phyloP scores from a whole-genome alignment of 2,113 vertebrate genomes.

The Tragulus kanchil region DNA sequence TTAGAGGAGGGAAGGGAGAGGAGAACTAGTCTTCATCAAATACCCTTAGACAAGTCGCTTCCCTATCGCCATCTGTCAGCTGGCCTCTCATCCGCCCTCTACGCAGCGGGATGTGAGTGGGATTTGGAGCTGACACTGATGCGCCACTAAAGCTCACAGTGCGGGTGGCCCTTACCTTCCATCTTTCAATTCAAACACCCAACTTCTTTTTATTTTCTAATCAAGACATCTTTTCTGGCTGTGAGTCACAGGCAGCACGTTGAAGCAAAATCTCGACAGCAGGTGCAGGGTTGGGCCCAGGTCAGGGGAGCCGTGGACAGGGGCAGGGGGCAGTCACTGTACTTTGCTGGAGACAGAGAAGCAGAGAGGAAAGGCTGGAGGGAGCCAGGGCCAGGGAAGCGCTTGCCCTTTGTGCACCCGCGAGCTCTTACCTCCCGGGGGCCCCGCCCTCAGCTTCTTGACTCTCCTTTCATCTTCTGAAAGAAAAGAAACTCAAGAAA shows the following conservation, averaged over 20 bases:
- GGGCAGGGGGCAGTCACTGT: background rate
- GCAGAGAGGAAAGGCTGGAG: background rate
- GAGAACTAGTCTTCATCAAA: no score
- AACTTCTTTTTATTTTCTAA: background rate
- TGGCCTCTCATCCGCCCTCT: no score
- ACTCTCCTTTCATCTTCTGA: background rate
- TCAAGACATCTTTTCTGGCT: background rate
- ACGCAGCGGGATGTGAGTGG: no score
- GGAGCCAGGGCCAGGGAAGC: background rate
- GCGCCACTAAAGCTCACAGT: no score
- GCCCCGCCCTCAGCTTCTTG: background rate
- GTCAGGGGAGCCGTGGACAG: no score
- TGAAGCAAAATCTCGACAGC: background rate
- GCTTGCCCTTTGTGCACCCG: background rate
- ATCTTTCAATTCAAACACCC: background rate
- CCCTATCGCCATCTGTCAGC: no score
- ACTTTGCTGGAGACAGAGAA: background rate
- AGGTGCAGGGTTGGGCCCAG: background rate
- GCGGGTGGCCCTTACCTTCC: background rate
- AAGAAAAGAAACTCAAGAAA: slow-evolving; percentile 19
- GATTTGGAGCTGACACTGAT: no score
- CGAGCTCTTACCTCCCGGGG: background rate
- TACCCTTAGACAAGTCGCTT: no score
- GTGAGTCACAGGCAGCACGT: background rate
- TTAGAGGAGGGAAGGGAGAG: no score